Evolutionary conservation across 92 coral and sea anemone species (phyloP).

Genomic region (Galaxea fascicularis): DNA sequence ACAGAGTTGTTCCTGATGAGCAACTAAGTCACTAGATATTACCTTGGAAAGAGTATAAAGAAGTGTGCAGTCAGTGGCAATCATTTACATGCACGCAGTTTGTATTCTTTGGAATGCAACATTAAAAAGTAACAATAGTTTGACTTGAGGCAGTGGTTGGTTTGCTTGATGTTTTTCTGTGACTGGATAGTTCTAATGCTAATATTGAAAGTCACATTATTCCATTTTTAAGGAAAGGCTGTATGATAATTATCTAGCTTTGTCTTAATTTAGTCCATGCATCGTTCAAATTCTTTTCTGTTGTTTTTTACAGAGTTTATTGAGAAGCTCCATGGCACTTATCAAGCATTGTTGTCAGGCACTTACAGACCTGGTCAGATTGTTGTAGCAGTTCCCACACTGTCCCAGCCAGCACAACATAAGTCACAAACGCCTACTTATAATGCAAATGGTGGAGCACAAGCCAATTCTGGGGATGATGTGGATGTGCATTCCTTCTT

Average conservation of each 20-base stretch:
- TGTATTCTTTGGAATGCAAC: too few species aligned
- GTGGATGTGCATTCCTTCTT: slow-evolving; percentile 88
- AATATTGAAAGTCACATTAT: too few species aligned
- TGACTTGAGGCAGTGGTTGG: too few species aligned
- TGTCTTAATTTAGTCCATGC: not conserved
- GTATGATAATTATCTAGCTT: too few species aligned
- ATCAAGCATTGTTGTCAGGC: slow-evolving; percentile 84
- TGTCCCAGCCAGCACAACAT: slow-evolving; percentile 80
- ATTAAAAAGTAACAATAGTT: too few species aligned
- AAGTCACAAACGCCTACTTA: slow-evolving; percentile 61
- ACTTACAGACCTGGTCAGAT: slow-evolving; percentile 95
- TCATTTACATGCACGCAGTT: too few species aligned
- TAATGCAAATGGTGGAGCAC: slow-evolving; percentile 37
- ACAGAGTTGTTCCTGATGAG: not conserved
- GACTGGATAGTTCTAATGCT: too few species aligned
- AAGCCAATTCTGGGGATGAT: slow-evolving; percentile 68
- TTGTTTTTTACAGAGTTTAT: slow-evolving; percentile 76
- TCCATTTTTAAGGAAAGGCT: too few species aligned
- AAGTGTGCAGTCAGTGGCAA: too few species aligned
- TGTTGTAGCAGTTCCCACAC: slow-evolving; percentile 87
- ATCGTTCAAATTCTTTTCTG: not conserved
- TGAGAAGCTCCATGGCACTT: slow-evolving; percentile 78
- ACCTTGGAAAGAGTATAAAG: too few species aligned
- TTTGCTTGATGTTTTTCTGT: too few species aligned
- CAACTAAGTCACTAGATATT: not conserved